Evolutionary conservation across 64 coral and sea anemone species (phyloP).

Genomic region (Orbicella faveolata): DNA sequence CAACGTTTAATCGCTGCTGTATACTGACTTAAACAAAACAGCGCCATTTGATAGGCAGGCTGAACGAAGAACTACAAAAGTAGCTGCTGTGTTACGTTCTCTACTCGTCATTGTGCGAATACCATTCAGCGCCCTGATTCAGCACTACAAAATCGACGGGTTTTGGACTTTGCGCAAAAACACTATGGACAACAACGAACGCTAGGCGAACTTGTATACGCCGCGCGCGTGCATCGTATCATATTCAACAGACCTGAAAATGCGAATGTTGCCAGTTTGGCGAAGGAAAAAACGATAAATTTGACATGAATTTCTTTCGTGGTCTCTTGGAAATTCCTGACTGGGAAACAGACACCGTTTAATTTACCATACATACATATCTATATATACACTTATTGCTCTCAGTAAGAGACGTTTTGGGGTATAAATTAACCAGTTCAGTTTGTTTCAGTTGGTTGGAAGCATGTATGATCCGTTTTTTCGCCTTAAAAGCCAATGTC

Average conservation of each 20-base stretch:
- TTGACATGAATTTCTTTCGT: not conserved
- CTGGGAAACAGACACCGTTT: not conserved
- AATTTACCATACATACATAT: not conserved
- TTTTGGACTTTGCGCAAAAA: not conserved
- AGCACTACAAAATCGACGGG: not conserved
- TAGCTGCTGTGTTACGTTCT: not conserved
- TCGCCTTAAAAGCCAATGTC: not conserved
- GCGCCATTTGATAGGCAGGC: not conserved
- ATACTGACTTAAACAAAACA: not conserved
- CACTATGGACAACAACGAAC: not conserved
- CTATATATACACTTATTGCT: not conserved
- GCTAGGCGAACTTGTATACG: not conserved
- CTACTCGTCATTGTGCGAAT: not conserved
- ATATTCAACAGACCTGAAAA: slow-evolving; percentile 1
- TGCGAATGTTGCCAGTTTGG: not conserved
- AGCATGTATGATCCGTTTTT: not conserved
- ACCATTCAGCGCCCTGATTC: not conserved
- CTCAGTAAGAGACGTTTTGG: not conserved
- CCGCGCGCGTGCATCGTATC: not conserved
- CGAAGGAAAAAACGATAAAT: not conserved
- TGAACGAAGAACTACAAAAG: not conserved
- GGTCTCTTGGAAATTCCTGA: not conserved
- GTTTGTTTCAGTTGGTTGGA: not conserved
- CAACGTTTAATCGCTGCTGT: not conserved
- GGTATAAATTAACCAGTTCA: not conserved